Conservation (phyloP, 2,888 invertebrate species). For the Drosophila ustulata region DNA sequence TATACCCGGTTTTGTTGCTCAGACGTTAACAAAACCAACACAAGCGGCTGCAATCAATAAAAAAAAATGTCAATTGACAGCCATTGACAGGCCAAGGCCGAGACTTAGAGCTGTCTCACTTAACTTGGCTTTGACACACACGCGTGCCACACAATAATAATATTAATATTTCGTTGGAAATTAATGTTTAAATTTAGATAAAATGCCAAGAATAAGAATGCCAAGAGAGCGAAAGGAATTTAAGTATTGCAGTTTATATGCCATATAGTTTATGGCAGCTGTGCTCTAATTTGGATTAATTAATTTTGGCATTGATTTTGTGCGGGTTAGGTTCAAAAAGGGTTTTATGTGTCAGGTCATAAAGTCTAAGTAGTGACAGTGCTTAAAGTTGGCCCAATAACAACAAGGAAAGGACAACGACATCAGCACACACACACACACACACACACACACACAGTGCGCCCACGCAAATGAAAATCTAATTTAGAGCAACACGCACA, state of each 20-base stretch:
- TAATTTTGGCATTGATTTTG: slow-evolving; percentile 65
- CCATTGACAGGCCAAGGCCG: slow-evolving; percentile 33
- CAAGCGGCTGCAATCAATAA: slow-evolving; percentile 34
- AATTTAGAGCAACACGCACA: slow-evolving; percentile 67
- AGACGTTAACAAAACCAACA: not conserved
- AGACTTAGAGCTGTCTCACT: slow-evolving; percentile 30
- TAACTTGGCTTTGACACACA: slow-evolving; percentile 35
- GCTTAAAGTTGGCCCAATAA: slow-evolving; percentile 37
- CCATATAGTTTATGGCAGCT: slow-evolving; percentile 33
- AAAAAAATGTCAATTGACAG: slow-evolving; percentile 36
- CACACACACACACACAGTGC: slow-evolving; percentile 4
- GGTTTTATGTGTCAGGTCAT: slow-evolving; percentile 67
- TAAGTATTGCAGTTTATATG: slow-evolving; percentile 4
- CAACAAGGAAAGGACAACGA: slow-evolving; percentile 34
- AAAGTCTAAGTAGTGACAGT: slow-evolving; percentile 53
- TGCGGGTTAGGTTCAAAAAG: slow-evolving; percentile 56
- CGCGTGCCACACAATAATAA: slow-evolving; percentile 22
- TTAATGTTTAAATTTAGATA: not conserved
- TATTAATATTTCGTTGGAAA: slow-evolving; percentile 2
- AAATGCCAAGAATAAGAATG: not conserved
- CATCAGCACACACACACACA: slow-evolving; percentile 1
- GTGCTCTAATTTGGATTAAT: slow-evolving; percentile 55
- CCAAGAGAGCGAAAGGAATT: not conserved
- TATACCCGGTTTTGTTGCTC: not conserved
- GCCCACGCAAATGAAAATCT: slow-evolving; percentile 70